Base-by-base conservation (phyloP, 2,797 vertebrate genomes). In the Graptemys geographica region DNA sequence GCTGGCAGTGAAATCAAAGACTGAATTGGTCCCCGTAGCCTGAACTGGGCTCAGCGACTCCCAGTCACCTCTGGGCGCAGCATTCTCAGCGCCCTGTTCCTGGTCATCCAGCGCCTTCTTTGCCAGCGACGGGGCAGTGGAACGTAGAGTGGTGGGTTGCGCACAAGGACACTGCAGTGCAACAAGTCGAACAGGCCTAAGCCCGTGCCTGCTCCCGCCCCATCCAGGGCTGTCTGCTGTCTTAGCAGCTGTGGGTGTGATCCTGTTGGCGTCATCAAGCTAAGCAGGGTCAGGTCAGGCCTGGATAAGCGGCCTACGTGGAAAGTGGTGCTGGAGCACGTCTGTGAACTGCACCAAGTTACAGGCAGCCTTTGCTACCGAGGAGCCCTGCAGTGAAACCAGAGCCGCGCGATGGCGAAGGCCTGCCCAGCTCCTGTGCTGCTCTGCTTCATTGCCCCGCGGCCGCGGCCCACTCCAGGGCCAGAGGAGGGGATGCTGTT, bases 61-160 rank as follows among this genome's bases (percentile, higher is more conserved):
- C n/a, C 65, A 41, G n/a, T 18, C 16, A n/a, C 11, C 69, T 11
- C 65, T 11, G n/a, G 65, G 5, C 19, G 4, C 37, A 6, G 65
- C 18, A 18, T 69, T n/a, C 2, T 16, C 18, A 69, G 62, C n/a
- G 9, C 37, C n/a, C n/a, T 23, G 18, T 21, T n/a, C n/a, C 23
- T 15, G 37, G 65, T 11, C n/a, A 21, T 9, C n/a, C 62, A 10
- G 31, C 10, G 2, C 5, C 55, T 11, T 0, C 55, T 56, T 25
- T 2, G 10, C 55, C 55, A 11, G 55, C 4, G 25, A 11, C 4
- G 10, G 56, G 56, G 56, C 23, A 11, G 25, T 5, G 56, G 56
- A 11, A 28, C 25, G 21, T 9, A 57, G 9, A 15, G 3, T 7
- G 12, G 28, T 31, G 57, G 28, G 12, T 7, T 31, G 57, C 6